Conservation (phyloP, 2,888 invertebrate species). For the Sinopyrophorus schimmeli region DNA sequence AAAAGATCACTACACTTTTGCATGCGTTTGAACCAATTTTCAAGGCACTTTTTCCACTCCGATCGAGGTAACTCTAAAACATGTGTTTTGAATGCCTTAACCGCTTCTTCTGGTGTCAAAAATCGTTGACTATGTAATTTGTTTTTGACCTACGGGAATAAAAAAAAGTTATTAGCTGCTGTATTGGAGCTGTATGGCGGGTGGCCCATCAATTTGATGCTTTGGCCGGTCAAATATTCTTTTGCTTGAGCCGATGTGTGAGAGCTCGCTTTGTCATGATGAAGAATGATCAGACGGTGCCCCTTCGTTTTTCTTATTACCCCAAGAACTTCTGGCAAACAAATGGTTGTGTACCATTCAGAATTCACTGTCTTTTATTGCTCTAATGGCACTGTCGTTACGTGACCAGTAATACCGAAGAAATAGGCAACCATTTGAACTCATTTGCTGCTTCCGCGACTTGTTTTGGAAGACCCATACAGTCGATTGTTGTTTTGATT, state of each 20-base stretch:
- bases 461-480: conserved; percentile 37
- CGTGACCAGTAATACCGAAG: conserved; percentile 31
- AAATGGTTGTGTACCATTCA: conserved; percentile 40
- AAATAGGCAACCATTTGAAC: conserved; percentile 43
- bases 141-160: conserved; percentile 35
- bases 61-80: conserved; percentile 34
- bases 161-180: conserved; percentile 38
- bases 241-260: conserved; percentile 29
- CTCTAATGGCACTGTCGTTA: conserved; percentile 35
- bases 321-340: conserved; percentile 35
- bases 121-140: conserved; percentile 37
- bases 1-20: conserved; percentile 38
- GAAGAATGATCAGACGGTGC: conserved; percentile 24
- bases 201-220: conserved; percentile 12
- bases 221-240: conserved; percentile 9
- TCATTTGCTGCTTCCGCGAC: conserved; percentile 33
- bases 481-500: conserved; percentile 37
- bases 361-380: conserved; percentile 32
- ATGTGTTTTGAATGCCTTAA: conserved; percentile 36
- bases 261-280: conserved; percentile 31
- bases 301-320: conserved; percentile 40
- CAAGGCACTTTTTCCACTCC: conserved; percentile 35
- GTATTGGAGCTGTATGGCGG: conserved; percentile 35
- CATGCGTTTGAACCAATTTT: conserved; percentile 38
- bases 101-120: conserved; percentile 36